These are phyloP conservation scores for Augochlora pura DNA, from an alignment of 1,140 invertebrate species.

Conservation along the genomic window DNA sequence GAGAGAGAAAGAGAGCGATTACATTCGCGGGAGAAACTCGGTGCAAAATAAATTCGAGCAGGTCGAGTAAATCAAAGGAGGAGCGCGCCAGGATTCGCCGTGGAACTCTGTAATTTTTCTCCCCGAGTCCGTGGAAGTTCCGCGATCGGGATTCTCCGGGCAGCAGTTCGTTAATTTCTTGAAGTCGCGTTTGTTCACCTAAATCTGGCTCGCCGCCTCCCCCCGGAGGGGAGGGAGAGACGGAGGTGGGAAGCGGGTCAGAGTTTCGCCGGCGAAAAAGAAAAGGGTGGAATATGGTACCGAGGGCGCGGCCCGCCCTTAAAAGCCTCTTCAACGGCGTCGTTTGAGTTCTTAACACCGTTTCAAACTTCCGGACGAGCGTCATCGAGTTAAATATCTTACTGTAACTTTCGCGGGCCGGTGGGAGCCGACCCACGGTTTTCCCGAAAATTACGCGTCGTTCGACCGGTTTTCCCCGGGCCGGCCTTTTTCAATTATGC, in stretches of 20 bases:
- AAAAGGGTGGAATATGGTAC: background rate
- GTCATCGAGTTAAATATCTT: background rate
- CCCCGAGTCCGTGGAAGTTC: background rate
- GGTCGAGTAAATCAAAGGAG: background rate
- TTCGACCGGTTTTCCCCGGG: background rate
- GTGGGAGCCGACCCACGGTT: background rate
- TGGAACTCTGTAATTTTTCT: conserved; percentile 11
- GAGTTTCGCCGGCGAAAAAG: background rate
- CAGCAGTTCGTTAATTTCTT: conserved; percentile 26
- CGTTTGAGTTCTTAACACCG: conserved; percentile 5
- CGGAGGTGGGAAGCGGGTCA: background rate
- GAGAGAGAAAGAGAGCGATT: no score
- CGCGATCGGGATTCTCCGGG: background rate
- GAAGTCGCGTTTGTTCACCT: conserved; percentile 20
- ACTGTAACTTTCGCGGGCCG: background rate
- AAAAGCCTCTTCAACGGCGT: conserved; percentile 16
- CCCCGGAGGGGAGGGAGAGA: background rate
- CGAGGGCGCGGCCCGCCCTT: background rate
- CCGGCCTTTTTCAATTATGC: background rate
- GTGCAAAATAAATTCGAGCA: background rate
- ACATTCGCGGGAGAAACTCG: background rate
- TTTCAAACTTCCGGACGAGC: background rate
- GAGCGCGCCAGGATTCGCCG: background rate
- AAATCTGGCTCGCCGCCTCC: background rate
- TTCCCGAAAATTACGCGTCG: background rate